Evolutionary conservation across 2,888 invertebrate genomes (phyloP).

Genomic region (Orthosia incerta): DNA sequence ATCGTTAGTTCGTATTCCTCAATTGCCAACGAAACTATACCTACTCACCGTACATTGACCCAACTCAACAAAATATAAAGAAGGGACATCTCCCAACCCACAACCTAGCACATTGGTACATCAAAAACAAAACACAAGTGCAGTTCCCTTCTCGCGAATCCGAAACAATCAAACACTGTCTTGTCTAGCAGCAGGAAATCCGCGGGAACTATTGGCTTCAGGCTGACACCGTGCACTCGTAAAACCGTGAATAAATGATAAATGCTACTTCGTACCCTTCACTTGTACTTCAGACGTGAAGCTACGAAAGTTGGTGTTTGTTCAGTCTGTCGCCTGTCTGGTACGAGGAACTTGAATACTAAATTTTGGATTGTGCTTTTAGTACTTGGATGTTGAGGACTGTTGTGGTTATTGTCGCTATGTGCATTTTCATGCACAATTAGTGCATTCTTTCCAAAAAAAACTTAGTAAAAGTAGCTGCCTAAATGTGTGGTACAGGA

Average conservation of each 20-base stretch:
- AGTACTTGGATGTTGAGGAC: neutral
- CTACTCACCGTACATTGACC: neutral
- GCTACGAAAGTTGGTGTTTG: slow-evolving; percentile 68
- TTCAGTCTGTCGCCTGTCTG: slow-evolving; percentile 58
- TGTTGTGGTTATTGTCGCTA: neutral
- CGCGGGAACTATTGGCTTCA: slow-evolving; percentile 66
- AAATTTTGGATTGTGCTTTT: slow-evolving; percentile 20
- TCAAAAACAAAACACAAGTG: slow-evolving; percentile 25
- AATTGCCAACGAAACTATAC: neutral
- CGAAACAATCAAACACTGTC: slow-evolving; percentile 66
- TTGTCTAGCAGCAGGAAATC: slow-evolving; percentile 60
- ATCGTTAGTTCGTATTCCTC: neutral
- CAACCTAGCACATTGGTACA: neutral
- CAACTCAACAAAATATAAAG: neutral
- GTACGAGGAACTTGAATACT: slow-evolving; percentile 24
- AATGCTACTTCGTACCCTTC: slow-evolving; percentile 77
- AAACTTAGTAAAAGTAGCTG: no score
- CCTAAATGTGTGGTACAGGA: no score
- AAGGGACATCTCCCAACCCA: neutral
- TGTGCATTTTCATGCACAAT: neutral
- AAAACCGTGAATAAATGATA: slow-evolving; percentile 84
- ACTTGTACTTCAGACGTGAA: slow-evolving; percentile 67
- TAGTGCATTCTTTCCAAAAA: no score
- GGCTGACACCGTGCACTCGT: slow-evolving; percentile 76
- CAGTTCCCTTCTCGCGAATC: slow-evolving; percentile 31